Base-by-base conservation (phyloP, 2,888 invertebrate species). In the Tipula confusa region DNA sequence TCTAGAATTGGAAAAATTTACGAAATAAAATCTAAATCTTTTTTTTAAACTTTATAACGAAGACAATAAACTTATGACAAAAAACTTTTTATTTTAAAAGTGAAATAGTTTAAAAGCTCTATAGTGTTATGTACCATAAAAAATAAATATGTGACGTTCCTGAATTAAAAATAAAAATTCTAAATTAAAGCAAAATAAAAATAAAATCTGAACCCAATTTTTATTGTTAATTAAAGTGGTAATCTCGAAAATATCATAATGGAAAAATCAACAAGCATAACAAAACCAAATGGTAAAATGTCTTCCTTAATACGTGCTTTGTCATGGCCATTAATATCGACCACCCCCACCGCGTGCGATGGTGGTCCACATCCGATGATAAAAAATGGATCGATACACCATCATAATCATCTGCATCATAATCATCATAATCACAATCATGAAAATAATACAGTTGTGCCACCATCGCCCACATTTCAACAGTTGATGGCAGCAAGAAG, bases 241-340 rank as follows among this genome's bases (percentile, higher is more conserved):
- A 64, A 64, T 64, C 64, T 24, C 9, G 24, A 29, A 29, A 1
- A 29, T 13, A 5, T 7, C 29, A 80, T 2, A 29, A 80, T 80
- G 80, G 80, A 80, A 80, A 80, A 80, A 29, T 29, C 80, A 80
- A 80, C 80, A 36, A 36, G 18, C 18, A 24, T 64, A 64, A 18
- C 24, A 64, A 64, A 64, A 24, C 64, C 64, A 64, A 64, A 64
- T 24, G 64, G 36, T 33, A 64, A 83, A 38, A 84, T 84, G 84
- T 81, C 84, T 80, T 84, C 84, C n/a, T 36, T 84, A 79, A 84
- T 84, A 79, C 81, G 84, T 81, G 84, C 84, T 11, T 18, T 83
- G 29, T 84, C 84, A 15, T 84, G 84, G 84, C 84, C 84, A 28
- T 33, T 84, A 18, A 83, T 84, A 64, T 79, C 84, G 15, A 83